Base-by-base conservation (phyloP, 2,797 vertebrate genomes). In the Lophius americanus region DNA sequence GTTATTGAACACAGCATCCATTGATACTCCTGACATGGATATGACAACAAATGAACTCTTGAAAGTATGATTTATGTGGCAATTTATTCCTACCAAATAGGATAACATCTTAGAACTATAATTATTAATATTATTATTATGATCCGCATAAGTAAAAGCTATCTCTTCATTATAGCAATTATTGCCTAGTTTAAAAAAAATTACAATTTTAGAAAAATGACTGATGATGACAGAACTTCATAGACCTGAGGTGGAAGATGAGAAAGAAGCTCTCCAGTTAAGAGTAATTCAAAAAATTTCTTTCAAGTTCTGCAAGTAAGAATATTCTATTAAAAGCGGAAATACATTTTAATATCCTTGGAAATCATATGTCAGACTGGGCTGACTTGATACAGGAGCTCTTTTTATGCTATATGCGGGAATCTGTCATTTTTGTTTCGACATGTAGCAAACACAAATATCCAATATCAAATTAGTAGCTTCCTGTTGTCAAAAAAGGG, bases 21-120 rank as follows among this genome's bases (percentile, higher is more conserved):
- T 78, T 68, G 56, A 73, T 55, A 43, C 47, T 60, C 43, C 53
- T 51, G 51, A 57, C 52, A 37, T 52, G 33, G 32, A 65, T 59
- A 57, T 5, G 14, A 61, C 51, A 62, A 14, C 63, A 74, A 57
- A 44, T 6, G 38, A 60, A 56, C 39, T 48, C 49, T 49, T 61
- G 46, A 69, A 64, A 53, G 37, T 38, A 41, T 76, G 73, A 85
- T 80, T 64, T 56, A 85, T 85, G 68, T 56, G 55, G 46, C 65
- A 69, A 61, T 82, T 86, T 75, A 73, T 84, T 70, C 70, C 51
- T 53, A 56, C 63, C 50, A 57, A 75, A 72, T 63, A 51, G 63
- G 78, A 79, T 76, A 35, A 75, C 57, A 75, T 82, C 62, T 53
- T 60, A 70, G n/a, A n/a, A 57, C 23, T 23, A 23, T 23, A 23